phyloP scores from a whole-genome alignment of 2,888 invertebrate species.

The Dynastes hyllus region DNA sequence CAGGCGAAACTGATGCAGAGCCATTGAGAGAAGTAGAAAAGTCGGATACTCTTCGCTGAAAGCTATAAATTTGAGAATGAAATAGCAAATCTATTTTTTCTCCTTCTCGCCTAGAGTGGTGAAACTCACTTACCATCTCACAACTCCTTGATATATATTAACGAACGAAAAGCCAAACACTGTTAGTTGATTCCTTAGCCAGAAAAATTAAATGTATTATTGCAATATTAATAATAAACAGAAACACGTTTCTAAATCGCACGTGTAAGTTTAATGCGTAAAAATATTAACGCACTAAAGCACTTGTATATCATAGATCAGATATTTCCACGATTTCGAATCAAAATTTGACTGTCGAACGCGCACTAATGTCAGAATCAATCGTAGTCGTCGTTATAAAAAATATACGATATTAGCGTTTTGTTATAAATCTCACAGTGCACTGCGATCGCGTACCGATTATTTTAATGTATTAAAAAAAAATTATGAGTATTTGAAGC shows the following conservation, averaged over 20 bases:
- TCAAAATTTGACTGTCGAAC: background rate
- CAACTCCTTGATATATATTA: too few species aligned
- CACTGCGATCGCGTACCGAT: constrained; percentile 32
- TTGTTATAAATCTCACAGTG: constrained; percentile 38
- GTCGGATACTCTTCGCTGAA: too few species aligned
- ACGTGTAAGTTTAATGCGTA: background rate
- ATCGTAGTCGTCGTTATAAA: constrained; percentile 13
- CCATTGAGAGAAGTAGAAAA: too few species aligned
- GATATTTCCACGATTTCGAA: constrained; percentile 6
- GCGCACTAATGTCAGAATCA: constrained; percentile 4
- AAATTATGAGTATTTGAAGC: constrained; percentile 16
- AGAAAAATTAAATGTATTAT: background rate
- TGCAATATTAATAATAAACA: background rate
- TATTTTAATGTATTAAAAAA: background rate
- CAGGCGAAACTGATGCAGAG: too few species aligned
- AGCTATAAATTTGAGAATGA: too few species aligned
- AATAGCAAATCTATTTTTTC: too few species aligned
- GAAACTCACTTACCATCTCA: too few species aligned
- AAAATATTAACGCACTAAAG: constrained; percentile 6
- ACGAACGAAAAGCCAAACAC: constrained; percentile 21
- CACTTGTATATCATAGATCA: background rate
- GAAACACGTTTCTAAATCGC: background rate
- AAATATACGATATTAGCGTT: constrained; percentile 25
- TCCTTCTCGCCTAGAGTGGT: too few species aligned
- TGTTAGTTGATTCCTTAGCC: background rate